Evolutionary conservation across 2,888 invertebrate genomes (phyloP).

Genomic region (Crematogaster levior): DNA sequence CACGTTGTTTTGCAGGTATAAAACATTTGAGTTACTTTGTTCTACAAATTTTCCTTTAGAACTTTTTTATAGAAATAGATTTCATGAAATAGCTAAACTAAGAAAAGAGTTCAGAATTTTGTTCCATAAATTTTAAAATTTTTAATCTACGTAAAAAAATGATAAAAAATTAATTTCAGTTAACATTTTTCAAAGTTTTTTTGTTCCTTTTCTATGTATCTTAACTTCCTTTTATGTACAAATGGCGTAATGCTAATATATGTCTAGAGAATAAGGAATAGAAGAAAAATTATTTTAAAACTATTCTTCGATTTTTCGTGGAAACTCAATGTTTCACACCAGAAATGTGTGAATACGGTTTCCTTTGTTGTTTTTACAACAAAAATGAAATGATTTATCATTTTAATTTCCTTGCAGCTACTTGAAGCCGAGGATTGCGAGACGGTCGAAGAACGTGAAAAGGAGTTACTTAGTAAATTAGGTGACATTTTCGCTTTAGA

Average conservation of each 20-base stretch:
- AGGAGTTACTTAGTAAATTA: slow-evolving; percentile 83
- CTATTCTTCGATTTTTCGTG: neutral
- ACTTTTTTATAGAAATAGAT: neutral
- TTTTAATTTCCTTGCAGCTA: slow-evolving; percentile 35
- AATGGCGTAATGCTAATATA: neutral
- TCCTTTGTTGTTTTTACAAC: neutral
- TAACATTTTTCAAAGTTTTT: neutral
- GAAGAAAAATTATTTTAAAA: neutral
- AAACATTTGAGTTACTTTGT: neutral
- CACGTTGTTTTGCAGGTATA: slow-evolving; percentile 74
- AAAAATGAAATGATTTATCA: neutral
- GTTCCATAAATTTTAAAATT: neutral
- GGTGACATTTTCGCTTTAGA: slow-evolving; percentile 79
- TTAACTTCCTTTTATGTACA: neutral
- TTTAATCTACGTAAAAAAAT: neutral
- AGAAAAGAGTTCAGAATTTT: neutral
- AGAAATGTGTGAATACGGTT: neutral
- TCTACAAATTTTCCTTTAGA: neutral
- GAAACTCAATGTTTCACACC: neutral
- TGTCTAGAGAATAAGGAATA: neutral
- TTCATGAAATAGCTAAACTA: neutral
- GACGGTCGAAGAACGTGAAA: slow-evolving; percentile 81
- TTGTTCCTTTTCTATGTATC: neutral
- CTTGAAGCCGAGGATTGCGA: slow-evolving; percentile 68
- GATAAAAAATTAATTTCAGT: neutral